Evolutionary conservation across 2,888 invertebrate genomes (phyloP), one percentile per base, ranked within the genome.

Genomic region (Caenorhabditis sp.): DNA sequence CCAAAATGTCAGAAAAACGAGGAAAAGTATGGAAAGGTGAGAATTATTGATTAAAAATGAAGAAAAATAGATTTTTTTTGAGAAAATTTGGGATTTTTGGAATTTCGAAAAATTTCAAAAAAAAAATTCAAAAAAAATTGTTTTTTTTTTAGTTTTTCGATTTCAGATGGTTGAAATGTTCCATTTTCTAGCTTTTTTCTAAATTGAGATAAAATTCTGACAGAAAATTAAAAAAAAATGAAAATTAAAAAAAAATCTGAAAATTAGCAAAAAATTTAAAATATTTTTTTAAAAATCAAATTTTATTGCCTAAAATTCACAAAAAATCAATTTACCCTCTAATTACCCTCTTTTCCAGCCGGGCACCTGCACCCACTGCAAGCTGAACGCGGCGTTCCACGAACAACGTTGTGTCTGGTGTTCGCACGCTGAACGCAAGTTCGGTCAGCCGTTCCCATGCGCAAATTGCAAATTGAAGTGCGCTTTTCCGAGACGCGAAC

Each of bases 381-480:
- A 88, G 56, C 64, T 90, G 60, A 88, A 87, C 40, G 90, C 90
- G 8, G 90, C 89, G 1, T 90, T 89, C 60, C 86, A 80, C 55
- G 89, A 89, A 8, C 74, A 80, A 44, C 85, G 80, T n/a, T 89
- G 89, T 55, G 89, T 89, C 18, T 87, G 88, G 74, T 90, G 90
- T 55, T 80, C 87, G 2, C 82, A 88, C 74, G 82, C 85, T 8
- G 88, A 89, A 58, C 67, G 90, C 15, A 88, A 87, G 65, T 71
- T 83, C 55, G 90, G 90, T 15, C 37, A 67, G 9, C 90, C 90
- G 9, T 81, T 84, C 24, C 72, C 80, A 32, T 90, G 90, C 67
- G 84, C 80, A 28, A 84, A 88, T 55, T 90, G 90, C 65, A 72
- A 85, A 44, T 53, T 87, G 28, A 86, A 79, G 47, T 82, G 87